Percentiles rank a stretch among this genome's conserved stretches.
These are phyloP conservation scores for Neuroterus valhalla DNA, from an alignment of 1,140 invertebrate genomes.

Conservation along the genomic window DNA sequence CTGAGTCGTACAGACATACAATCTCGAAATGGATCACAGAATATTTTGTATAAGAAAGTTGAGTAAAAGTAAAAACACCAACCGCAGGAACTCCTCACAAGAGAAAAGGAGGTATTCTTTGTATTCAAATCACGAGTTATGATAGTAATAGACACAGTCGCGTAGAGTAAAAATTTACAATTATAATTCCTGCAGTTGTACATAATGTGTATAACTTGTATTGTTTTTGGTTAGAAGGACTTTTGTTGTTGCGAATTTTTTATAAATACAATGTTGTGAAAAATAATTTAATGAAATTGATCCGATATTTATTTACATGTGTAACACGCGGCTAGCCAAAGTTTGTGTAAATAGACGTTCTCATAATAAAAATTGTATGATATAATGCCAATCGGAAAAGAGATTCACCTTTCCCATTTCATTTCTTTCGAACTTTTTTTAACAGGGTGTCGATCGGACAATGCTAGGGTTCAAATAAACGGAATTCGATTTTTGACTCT, in stretches of 20 bases:
- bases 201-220: slow-evolving; percentile 69
- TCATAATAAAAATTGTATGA: slow-evolving; percentile 68
- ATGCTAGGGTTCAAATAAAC: neutral
- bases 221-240: slow-evolving; percentile 52
- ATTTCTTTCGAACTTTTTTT: slow-evolving; percentile 17
- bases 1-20: slow-evolving; percentile 42
- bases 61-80: slow-evolving; percentile 38
- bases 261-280: slow-evolving; percentile 66
- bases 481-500: slow-evolving; percentile 18
- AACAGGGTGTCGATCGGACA: slow-evolving; percentile 1
- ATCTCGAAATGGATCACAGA: slow-evolving; percentile 6
- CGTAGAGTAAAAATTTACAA: slow-evolving; percentile 17
- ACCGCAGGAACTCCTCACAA: slow-evolving; percentile 47
- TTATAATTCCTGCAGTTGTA: slow-evolving; percentile 63
- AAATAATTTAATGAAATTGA: slow-evolving; percentile 59
- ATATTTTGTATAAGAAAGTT: slow-evolving; percentile 28
- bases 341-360: slow-evolving; percentile 71
- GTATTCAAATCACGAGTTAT: slow-evolving; percentile 46
- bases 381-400: slow-evolving; percentile 31
- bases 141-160: slow-evolving; percentile 34
- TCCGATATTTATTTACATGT: slow-evolving; percentile 49
- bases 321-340: slow-evolving; percentile 64
- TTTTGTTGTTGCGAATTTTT: slow-evolving; percentile 55
- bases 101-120: slow-evolving; percentile 60
- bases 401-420: slow-evolving; percentile 4